Percentiles rank a stretch among this genome's conserved stretches.
These are phyloP conservation scores for Scyliorhinus canicula DNA, from an alignment of 2,797 vertebrate genomes.

Conservation along the genomic window DNA sequence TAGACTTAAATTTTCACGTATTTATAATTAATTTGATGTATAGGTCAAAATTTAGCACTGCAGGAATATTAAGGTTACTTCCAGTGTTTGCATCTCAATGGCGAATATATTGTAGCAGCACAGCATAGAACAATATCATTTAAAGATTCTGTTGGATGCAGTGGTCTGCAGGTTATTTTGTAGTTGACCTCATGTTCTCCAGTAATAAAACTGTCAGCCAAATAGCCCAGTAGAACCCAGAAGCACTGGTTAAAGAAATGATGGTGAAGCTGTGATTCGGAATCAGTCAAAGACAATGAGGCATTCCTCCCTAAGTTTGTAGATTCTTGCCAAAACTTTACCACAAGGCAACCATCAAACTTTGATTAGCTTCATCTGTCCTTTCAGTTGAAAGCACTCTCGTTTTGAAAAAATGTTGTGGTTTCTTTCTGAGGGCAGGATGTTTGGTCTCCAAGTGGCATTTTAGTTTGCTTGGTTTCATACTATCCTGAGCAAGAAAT, in stretches of 20 bases:
- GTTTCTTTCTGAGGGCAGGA: neutral
- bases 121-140: neutral
- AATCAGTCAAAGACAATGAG: neutral
- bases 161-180: neutral
- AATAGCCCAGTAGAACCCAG: neutral
- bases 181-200: neutral
- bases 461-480: conserved; percentile 9
- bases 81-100: neutral
- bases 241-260: neutral
- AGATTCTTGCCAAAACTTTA: conserved; percentile 5
- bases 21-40: neutral
- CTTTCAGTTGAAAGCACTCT: neutral
- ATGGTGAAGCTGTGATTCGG: neutral
- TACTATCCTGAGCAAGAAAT: neutral
- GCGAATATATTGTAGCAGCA: no score
- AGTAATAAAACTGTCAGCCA: neutral
- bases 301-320: neutral
- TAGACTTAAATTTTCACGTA: neutral
- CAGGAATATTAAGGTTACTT: neutral
- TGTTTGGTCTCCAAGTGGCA: neutral
- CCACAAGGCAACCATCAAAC: neutral
- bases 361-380: neutral
- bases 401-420: neutral
- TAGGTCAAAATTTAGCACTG: neutral
- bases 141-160: neutral